phyloP scores from a whole-genome alignment of 2,797 vertebrate genomes.

The Rhinophrynus dorsalis region DNA sequence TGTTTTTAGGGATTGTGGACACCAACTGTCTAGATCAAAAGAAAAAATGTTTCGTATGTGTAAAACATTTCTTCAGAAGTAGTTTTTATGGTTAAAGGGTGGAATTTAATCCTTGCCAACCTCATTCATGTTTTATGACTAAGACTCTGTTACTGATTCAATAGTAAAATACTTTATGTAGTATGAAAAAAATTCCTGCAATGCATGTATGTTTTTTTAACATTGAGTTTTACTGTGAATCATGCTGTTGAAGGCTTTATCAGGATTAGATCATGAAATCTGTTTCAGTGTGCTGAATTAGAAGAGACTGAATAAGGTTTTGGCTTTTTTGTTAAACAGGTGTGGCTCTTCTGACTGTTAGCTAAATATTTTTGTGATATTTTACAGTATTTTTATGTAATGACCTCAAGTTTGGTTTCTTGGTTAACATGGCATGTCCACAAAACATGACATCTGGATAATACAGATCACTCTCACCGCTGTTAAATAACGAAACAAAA shows the following conservation, averaged over 20 bases:
- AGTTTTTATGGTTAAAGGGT: constrained; percentile 25
- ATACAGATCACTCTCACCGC: no score
- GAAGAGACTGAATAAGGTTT: constrained; percentile 44
- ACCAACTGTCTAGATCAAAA: constrained; percentile 2
- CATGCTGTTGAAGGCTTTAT: constrained; percentile 23
- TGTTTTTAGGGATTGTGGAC: no score
- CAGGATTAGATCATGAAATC: constrained; percentile 36
- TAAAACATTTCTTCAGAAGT: constrained; percentile 18
- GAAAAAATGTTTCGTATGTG: background rate
- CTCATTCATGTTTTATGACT: constrained; percentile 45
- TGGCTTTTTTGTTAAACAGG: constrained; percentile 25
- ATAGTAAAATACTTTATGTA: constrained; percentile 34
- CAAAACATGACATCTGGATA: no score
- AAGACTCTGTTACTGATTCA: constrained; percentile 39
- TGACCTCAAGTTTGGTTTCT: no score
- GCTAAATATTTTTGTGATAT: no score
- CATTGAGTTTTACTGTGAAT: constrained; percentile 21
- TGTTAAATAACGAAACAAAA: no score
- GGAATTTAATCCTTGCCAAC: constrained; percentile 42
- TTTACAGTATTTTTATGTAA: no score
- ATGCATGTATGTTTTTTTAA: constrained; percentile 26
- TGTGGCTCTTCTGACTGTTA: constrained; percentile 13
- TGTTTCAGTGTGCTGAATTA: constrained; percentile 28
- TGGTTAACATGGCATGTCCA: no score
- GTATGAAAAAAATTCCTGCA: constrained; percentile 36